These are phyloP conservation scores for Eclectus roratus DNA, from an alignment of 2,113 vertebrate genomes.

Conservation along the genomic window DNA sequence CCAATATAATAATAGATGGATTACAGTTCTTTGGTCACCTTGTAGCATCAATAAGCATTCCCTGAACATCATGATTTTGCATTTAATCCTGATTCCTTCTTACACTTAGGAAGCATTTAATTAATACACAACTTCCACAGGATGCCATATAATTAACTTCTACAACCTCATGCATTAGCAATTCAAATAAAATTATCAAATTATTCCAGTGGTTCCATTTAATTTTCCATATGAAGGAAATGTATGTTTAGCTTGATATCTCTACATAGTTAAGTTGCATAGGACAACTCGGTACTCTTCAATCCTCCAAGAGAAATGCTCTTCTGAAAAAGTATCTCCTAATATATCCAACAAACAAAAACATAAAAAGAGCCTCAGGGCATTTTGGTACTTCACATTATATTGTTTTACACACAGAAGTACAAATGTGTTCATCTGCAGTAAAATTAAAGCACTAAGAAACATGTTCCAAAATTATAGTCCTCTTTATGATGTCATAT, in stretches of 20 bases:
- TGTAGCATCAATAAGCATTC: neutral
- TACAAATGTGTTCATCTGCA: neutral
- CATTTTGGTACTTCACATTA: neutral
- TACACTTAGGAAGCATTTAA: neutral
- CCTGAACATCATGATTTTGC: neutral
- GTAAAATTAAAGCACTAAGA: neutral
- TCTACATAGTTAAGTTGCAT: neutral
- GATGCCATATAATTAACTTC: neutral
- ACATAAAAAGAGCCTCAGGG: neutral
- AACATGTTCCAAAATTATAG: neutral
- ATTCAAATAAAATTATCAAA: neutral
- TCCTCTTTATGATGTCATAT: neutral
- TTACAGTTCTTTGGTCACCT: neutral
- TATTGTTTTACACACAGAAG: neutral
- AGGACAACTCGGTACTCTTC: neutral
- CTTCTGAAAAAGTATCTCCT: neutral
- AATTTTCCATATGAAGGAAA: neutral
- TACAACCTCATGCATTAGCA: neutral
- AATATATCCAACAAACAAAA: neutral
- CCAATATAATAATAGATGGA: neutral
- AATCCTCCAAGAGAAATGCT: neutral
- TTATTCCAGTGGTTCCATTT: neutral
- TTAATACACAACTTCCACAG: neutral
- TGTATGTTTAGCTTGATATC: neutral
- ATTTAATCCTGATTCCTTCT: neutral